These are phyloP conservation scores for Ceramica pisi DNA, from an alignment of 2,888 invertebrate genomes.

Conservation along the genomic window DNA sequence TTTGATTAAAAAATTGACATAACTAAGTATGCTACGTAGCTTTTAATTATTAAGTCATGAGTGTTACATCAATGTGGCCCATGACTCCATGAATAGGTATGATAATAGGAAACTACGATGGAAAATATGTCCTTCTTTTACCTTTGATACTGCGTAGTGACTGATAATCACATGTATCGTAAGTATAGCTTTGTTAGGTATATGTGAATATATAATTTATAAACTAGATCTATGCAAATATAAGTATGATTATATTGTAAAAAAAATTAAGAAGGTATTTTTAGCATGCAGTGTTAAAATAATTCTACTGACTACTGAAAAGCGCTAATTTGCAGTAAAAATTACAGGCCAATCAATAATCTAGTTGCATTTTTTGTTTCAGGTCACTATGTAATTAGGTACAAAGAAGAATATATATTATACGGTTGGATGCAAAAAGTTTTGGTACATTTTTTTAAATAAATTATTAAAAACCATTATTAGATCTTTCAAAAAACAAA, in stretches of 20 bases:
- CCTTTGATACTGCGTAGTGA: not conserved
- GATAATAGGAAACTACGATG: not conserved
- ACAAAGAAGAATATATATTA: not conserved
- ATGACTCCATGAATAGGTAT: not conserved
- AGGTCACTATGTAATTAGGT: not conserved
- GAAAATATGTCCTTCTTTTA: not conserved
- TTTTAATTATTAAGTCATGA: not conserved
- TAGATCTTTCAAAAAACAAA: not conserved
- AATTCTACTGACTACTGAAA: conserved; percentile 35
- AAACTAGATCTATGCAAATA: not conserved
- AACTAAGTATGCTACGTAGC: conserved; percentile 16
- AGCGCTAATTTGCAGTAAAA: conserved; percentile 39
- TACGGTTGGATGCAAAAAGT: not conserved
- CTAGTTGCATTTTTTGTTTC: conserved; percentile 19
- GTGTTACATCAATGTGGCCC: not conserved
- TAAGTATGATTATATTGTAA: not conserved
- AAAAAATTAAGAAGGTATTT: not conserved
- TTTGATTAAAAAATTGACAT: not conserved
- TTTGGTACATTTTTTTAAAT: not conserved
- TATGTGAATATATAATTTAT: not conserved
- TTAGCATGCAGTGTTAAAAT: conserved; percentile 46
- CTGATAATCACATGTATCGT: not conserved
- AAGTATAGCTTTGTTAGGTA: not conserved
- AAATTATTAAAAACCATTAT: not conserved
- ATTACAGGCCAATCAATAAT: conserved; percentile 29